Conservation (phyloP, 2,797 vertebrate genomes). For the Rhynchotus rufescens region DNA sequence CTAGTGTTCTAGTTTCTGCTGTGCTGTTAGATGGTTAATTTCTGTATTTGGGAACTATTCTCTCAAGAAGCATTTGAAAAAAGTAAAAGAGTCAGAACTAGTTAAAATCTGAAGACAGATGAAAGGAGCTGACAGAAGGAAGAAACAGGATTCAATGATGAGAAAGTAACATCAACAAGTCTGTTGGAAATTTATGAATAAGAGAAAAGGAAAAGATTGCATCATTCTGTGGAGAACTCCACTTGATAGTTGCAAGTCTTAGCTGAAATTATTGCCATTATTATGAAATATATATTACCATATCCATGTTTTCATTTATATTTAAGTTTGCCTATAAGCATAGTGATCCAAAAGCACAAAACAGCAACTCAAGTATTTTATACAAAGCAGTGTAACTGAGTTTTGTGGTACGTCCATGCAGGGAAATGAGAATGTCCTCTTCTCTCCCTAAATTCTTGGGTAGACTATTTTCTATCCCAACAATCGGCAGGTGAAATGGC, state of each 20-base stretch:
- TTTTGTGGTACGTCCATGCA: not conserved
- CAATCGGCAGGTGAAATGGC: not conserved
- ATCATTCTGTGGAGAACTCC: not conserved
- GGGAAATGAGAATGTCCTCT: not conserved
- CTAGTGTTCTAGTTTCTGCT: constrained; percentile 24
- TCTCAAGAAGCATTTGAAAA: not conserved
- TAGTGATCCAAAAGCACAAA: not conserved
- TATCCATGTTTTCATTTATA: not conserved
- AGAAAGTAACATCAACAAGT: not conserved
- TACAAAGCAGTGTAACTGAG: not conserved
- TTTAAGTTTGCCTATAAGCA: not conserved
- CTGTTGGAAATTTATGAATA: constrained; percentile 5
- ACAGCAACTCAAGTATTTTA: not conserved
- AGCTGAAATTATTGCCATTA: not conserved
- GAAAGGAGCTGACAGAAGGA: not conserved
- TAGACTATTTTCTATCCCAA: not conserved
- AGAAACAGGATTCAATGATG: not conserved
- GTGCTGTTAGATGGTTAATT: constrained; percentile 16
- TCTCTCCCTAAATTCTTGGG: not conserved
- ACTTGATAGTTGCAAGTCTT: not conserved
- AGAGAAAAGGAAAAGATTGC: not conserved
- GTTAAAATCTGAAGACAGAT: constrained; percentile 13
- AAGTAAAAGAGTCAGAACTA: not conserved
- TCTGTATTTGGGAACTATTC: not conserved
- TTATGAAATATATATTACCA: not conserved